Evolutionary conservation across 1,140 invertebrate species (phyloP).

Genomic region (Cyclina sinensis): DNA sequence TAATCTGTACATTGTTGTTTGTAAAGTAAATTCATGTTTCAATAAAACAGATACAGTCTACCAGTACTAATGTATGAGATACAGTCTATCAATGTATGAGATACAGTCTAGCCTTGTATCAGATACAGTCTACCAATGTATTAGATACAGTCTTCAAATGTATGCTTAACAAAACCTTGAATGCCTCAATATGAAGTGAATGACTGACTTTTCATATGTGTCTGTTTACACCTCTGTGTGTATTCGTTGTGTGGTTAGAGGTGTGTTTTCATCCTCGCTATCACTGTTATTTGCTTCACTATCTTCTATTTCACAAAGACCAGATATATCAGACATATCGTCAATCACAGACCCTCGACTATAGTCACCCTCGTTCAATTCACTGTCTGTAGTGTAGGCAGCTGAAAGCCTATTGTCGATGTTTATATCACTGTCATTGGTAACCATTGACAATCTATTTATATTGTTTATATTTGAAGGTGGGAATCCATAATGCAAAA

Average conservation of each 20-base stretch:
- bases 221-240: constrained; percentile 65
- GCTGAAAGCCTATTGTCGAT: constrained; percentile 72
- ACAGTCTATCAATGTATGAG: not conserved
- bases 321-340: constrained; percentile 92
- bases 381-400: constrained; percentile 76
- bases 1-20: not conserved
- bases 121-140: not conserved
- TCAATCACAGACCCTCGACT: constrained; percentile 75
- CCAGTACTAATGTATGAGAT: too few species aligned
- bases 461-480: constrained; percentile 69
- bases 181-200: not conserved
- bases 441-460: constrained; percentile 72
- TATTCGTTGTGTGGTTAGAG: constrained; percentile 53
- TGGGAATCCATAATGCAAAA: constrained; percentile 91
- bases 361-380: constrained; percentile 77
- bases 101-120: too few species aligned
- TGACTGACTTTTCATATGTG: too few species aligned
- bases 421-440: constrained; percentile 76
- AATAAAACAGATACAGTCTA: too few species aligned
- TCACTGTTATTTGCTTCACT: constrained; percentile 84
- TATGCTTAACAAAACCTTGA: not conserved
- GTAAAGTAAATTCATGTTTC: too few species aligned
- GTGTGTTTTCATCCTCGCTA: constrained; percentile 75
- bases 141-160: not conserved
- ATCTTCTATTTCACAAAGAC: constrained; percentile 96